Conservation (phyloP, 1,140 invertebrate species). For the Pseudoatta argentina region DNA sequence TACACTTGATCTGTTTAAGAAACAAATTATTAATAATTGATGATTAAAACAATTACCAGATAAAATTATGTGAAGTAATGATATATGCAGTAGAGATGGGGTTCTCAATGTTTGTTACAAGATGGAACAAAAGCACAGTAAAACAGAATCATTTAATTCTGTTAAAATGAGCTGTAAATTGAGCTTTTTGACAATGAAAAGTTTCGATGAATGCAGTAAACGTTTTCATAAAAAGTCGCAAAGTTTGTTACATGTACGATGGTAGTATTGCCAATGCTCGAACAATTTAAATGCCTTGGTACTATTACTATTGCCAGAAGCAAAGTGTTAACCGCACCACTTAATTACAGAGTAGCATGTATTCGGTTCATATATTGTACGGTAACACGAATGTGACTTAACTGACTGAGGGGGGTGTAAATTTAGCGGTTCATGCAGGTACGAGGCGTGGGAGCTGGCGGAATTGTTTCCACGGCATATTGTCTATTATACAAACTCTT, state of each 20-base stretch:
- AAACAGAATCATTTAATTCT: not conserved
- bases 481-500: constrained; percentile 99
- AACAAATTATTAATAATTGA: not conserved
- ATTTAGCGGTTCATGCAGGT: constrained; percentile 90
- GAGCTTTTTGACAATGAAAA: not conserved
- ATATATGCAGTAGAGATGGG: not conserved
- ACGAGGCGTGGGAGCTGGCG: constrained; percentile 98
- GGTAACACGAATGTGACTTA: constrained; percentile 75
- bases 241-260: not conserved
- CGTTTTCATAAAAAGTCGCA: not conserved
- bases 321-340: constrained; percentile 29
- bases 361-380: constrained; percentile 74
- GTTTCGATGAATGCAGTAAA: not conserved
- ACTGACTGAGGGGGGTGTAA: constrained; percentile 79
- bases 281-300: not conserved
- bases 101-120: not conserved
- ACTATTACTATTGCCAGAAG: not conserved
- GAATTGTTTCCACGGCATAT: constrained; percentile 99
- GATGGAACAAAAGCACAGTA: not conserved
- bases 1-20: not conserved
- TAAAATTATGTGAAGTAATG: not conserved
- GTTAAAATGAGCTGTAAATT: not conserved
- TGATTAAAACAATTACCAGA: not conserved
- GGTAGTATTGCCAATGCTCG: not conserved
- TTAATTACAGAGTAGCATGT: constrained; percentile 80